Conservation (phyloP, 2,113 vertebrate genomes). For the Eudorcas thomsonii region DNA sequence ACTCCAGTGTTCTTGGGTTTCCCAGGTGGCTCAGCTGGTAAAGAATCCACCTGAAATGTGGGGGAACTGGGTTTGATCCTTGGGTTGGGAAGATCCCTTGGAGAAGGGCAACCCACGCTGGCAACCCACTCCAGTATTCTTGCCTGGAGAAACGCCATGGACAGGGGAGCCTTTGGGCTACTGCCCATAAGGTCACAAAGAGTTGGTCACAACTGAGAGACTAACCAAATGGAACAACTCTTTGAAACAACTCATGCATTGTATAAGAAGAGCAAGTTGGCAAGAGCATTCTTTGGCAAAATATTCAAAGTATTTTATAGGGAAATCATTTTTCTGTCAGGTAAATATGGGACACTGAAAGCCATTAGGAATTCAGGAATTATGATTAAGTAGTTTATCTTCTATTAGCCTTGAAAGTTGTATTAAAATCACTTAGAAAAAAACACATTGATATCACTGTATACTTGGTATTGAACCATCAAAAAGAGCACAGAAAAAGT, state of each 20-base stretch:
- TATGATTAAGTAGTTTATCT: neutral
- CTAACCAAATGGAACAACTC: neutral
- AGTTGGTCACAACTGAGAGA: neutral
- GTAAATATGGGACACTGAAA: neutral
- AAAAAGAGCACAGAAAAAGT: neutral
- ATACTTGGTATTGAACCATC: neutral
- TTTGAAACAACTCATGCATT: neutral
- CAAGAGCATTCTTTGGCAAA: neutral
- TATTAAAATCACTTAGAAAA: neutral
- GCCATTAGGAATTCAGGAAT: neutral
- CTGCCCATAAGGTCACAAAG: neutral
- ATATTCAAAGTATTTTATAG: neutral
- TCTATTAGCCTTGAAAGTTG: neutral
- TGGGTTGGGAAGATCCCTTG: neutral
- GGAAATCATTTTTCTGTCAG: neutral
- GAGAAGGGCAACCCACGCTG: neutral
- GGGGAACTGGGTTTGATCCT: neutral
- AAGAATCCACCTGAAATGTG: neutral
- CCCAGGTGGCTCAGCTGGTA: neutral
- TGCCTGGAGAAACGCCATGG: neutral
- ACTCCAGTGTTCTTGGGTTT: neutral
- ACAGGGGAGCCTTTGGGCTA: neutral
- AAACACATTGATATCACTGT: neutral
- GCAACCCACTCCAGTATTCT: neutral
- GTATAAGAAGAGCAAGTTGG: neutral